These are phyloP conservation scores for Tortrix viridana DNA, from an alignment of 2,888 invertebrate species.

Conservation along the genomic window DNA sequence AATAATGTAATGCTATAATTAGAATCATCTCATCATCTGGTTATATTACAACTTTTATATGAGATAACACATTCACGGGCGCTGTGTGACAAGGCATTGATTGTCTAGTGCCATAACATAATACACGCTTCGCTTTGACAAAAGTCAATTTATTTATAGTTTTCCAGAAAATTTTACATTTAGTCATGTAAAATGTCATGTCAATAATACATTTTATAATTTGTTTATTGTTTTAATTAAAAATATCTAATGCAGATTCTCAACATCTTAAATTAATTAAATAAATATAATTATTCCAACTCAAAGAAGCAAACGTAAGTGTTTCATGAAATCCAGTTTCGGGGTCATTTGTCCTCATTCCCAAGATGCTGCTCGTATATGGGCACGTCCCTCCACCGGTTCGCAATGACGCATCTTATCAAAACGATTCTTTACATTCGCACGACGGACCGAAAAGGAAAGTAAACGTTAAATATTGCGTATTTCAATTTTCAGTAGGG, in stretches of 20 bases:
- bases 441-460: not conserved
- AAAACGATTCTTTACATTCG: not conserved
- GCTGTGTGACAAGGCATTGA: too few species aligned
- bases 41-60: too few species aligned
- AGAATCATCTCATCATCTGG: too few species aligned
- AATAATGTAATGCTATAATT: too few species aligned
- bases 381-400: not conserved
- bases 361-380: not conserved
- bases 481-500: slow-evolving; percentile 1
- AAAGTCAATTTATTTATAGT: too few species aligned
- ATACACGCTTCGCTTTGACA: too few species aligned
- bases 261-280: not conserved
- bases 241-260: not conserved
- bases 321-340: not conserved
- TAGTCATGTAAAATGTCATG: too few species aligned
- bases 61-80: too few species aligned
- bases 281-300: slow-evolving; percentile 1
- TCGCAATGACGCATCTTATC: not conserved
- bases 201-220: too few species aligned
- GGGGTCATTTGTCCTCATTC: not conserved
- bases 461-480: slow-evolving; percentile 1
- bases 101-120: too few species aligned
- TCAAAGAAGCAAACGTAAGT: not conserved
- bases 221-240: too few species aligned
- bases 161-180: too few species aligned